Conservation (phyloP, 2,113 vertebrate species). For the Myrmecophaga tridactyla region DNA sequence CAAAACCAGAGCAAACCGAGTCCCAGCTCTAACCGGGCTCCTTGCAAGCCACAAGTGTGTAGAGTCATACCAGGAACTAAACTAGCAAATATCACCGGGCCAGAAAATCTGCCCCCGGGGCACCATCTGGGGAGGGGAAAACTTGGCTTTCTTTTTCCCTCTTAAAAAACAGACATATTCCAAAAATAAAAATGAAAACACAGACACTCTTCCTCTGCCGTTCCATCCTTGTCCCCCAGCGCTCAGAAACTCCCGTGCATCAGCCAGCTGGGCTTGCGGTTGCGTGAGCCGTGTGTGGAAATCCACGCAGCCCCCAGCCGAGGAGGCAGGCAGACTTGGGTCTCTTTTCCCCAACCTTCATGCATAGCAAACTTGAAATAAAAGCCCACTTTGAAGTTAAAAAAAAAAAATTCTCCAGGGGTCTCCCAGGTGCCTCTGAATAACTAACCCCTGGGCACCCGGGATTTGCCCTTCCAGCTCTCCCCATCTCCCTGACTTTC, state of each 20-base stretch:
- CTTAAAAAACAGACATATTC: slow-evolving; percentile 58
- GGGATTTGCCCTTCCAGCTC: fast-evolving
- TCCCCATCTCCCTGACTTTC: fast-evolving
- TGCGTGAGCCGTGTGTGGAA: slow-evolving; percentile 76
- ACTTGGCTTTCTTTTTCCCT: slow-evolving; percentile 67
- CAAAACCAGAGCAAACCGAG: slow-evolving; percentile 84
- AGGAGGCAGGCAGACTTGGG: slow-evolving; percentile 79
- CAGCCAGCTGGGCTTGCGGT: slow-evolving; percentile 71
- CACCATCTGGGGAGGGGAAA: slow-evolving; percentile 81
- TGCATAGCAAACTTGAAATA: slow-evolving; percentile 84
- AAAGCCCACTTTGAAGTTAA: slow-evolving; percentile 84
- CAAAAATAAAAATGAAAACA: no score
- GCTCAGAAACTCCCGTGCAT: slow-evolving; percentile 78
- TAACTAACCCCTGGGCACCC: neutral
- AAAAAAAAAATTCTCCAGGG: no score
- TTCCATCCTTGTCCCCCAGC: slow-evolving; percentile 59
- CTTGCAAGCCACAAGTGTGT: slow-evolving; percentile 84
- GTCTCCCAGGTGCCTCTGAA: neutral
- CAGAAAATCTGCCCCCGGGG: slow-evolving; percentile 78
- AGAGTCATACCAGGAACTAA: slow-evolving; percentile 85
- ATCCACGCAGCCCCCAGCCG: slow-evolving; percentile 69
- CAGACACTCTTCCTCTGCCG: slow-evolving; percentile 66
- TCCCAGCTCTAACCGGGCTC: slow-evolving; percentile 83
- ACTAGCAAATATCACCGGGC: slow-evolving; percentile 75
- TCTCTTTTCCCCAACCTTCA: slow-evolving; percentile 77